Percentiles rank a stretch among this genome's conserved stretches.
These are phyloP conservation scores for Passer domesticus DNA, from an alignment of 2,113 vertebrate genomes.

Conservation along the genomic window DNA sequence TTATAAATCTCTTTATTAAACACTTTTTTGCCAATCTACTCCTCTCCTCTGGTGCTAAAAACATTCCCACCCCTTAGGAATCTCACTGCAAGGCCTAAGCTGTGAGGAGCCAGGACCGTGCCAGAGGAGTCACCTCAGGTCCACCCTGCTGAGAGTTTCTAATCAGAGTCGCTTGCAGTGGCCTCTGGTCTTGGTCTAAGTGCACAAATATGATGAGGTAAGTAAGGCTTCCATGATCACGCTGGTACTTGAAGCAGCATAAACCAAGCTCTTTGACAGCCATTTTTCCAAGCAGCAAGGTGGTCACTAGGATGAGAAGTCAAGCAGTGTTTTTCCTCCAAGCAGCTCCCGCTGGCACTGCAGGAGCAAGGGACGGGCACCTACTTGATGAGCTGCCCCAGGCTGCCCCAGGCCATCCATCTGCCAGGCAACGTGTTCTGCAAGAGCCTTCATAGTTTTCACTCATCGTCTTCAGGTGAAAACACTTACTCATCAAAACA, in stretches of 20 bases:
- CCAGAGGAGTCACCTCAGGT: background rate
- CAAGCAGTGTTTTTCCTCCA: background rate
- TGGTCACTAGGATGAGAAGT: background rate
- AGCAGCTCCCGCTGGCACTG: background rate
- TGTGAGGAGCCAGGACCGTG: accelerated
- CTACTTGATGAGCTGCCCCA: background rate
- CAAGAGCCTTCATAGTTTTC: background rate
- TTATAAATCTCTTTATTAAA: background rate
- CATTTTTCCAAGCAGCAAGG: background rate
- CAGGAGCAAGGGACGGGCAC: background rate
- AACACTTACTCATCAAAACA: slow-evolving; percentile 28
- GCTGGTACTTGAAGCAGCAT: background rate
- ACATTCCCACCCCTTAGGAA: background rate
- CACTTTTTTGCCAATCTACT: background rate
- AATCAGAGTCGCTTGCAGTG: background rate
- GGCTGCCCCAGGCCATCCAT: background rate
- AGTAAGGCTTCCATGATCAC: background rate
- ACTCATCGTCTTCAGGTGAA: background rate
- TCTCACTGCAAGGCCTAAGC: background rate
- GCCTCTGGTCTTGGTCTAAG: background rate
- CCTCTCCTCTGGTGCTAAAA: background rate
- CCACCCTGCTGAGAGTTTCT: background rate
- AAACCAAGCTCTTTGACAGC: background rate
- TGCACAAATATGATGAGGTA: background rate
- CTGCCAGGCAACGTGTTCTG: background rate